These are phyloP conservation scores for Serrognathus titanus DNA, from an alignment of 2,888 invertebrate genomes.

Conservation along the genomic window DNA sequence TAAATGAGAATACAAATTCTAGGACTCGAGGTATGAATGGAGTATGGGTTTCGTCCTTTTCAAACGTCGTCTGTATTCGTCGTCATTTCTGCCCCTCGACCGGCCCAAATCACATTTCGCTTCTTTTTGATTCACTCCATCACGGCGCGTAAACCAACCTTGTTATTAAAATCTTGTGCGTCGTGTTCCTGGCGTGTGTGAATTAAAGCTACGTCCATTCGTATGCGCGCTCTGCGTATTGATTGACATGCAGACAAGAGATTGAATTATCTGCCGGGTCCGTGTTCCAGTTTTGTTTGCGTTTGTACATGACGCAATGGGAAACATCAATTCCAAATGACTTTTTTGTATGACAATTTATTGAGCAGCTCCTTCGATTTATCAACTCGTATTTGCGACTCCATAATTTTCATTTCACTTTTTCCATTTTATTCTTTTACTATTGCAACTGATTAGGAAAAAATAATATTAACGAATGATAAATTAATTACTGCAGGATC, in stretches of 20 bases:
- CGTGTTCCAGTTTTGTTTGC: conserved; percentile 5
- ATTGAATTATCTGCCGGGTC: conserved; percentile 8
- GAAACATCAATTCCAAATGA: neutral
- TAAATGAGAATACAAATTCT: no score
- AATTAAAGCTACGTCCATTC: conserved; percentile 10
- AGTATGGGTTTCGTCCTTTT: no score
- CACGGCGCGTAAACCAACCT: neutral
- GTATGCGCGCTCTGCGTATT: conserved; percentile 8
- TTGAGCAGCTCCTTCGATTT: neutral
- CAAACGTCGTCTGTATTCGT: no score
- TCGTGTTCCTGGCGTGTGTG: conserved; percentile 8
- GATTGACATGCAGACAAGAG: conserved; percentile 9
- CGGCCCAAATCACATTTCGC: no score
- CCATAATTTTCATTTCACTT: neutral
- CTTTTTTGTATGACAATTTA: neutral
- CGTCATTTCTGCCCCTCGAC: no score
- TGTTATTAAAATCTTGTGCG: neutral
- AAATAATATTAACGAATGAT: no score
- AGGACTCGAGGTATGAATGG: no score
- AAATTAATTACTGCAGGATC: no score
- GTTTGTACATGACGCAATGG: neutral
- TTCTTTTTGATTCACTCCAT: no score
- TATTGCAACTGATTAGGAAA: neutral
- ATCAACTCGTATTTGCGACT: neutral
- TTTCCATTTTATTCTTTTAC: neutral